Conservation (phyloP, 2,113 vertebrate species). For the Phyllostomus hastatus region DNA sequence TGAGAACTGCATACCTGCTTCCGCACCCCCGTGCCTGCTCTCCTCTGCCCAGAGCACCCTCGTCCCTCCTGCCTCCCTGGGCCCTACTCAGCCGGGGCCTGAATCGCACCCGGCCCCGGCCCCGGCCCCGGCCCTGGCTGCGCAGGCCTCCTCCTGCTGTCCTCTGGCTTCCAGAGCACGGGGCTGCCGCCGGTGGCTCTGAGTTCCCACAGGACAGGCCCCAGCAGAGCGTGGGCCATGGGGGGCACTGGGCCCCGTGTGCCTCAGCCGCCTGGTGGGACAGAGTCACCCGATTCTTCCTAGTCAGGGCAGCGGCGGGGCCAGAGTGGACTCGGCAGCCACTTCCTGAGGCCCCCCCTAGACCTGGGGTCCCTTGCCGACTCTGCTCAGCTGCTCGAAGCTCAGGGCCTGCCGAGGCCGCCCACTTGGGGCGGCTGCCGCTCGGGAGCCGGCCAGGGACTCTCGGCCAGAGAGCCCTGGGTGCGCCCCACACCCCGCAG, state of each 20-base stretch:
- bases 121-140: accelerated
- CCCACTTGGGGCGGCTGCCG: neutral
- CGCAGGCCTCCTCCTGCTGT: accelerated
- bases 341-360: neutral
- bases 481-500: neutral
- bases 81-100: neutral
- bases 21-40: no score
- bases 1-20: no score
- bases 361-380: neutral
- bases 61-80: neutral
- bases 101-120: accelerated
- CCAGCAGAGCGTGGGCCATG: no score
- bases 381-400: no score
- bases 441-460: neutral
- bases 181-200: accelerated
- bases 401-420: no score
- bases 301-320: neutral
- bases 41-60: neutral
- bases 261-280: neutral
- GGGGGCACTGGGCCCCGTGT: no score
- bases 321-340: accelerated
- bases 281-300: neutral
- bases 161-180: neutral
- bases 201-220: neutral
- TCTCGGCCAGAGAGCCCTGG: neutral